phyloP scores from a whole-genome alignment of 2,113 vertebrate genomes.

The Percopsis transmontana region DNA sequence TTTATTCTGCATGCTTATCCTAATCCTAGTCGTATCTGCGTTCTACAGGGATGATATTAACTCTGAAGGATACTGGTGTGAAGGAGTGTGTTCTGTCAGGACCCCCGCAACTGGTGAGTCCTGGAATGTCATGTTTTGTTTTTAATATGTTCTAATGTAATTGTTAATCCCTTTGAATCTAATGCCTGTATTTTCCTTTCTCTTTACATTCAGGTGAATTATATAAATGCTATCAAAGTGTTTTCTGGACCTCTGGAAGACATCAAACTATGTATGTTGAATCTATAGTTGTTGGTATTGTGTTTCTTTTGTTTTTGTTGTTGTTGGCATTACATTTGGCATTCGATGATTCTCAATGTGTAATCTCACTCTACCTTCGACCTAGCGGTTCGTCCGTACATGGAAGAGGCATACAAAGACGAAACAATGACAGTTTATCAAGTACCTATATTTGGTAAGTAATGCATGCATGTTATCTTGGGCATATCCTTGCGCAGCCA shows the following conservation, averaged over 20 bases:
- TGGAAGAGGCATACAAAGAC: slow-evolving; percentile 58
- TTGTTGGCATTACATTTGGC: background rate
- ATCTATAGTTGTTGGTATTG: background rate
- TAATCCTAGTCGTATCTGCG: background rate
- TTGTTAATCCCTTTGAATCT: background rate
- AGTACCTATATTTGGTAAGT: slow-evolving; percentile 88
- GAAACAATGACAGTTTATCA: slow-evolving; percentile 82
- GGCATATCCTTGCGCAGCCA: background rate
- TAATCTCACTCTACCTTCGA: background rate
- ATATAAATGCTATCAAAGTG: slow-evolving; percentile 69
- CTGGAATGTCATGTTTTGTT: background rate
- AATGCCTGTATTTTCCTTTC: background rate
- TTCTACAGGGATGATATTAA: slow-evolving; percentile 88
- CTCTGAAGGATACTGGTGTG: slow-evolving; percentile 86
- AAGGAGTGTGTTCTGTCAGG: slow-evolving; percentile 88
- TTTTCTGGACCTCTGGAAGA: slow-evolving; percentile 76
- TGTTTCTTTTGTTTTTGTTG: background rate
- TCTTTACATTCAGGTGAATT: slow-evolving; percentile 60
- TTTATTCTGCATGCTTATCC: background rate
- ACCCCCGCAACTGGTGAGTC: slow-evolving; percentile 89
- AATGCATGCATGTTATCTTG: background rate
- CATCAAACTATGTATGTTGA: slow-evolving; percentile 73
- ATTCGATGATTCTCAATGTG: accelerated
- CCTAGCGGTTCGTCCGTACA: slow-evolving; percentile 75
- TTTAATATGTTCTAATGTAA: background rate